A percentile compares a stretch with the other conserved stretches of the same genome.
Evolutionary conservation across 2,797 vertebrate genomes (phyloP).

Genomic region (Eptatretus atami): DNA sequence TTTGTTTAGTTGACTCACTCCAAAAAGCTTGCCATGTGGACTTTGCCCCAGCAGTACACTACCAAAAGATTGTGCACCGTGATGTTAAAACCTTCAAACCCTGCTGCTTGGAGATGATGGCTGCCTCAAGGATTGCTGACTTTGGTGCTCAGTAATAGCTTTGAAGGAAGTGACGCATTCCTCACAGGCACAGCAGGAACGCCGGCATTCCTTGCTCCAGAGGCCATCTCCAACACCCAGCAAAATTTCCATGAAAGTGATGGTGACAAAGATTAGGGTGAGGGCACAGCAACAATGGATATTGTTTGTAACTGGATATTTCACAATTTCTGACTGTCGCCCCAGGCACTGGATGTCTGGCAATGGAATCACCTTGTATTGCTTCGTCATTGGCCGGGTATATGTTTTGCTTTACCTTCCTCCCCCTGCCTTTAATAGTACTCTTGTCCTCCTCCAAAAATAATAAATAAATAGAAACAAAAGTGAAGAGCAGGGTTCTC

Average conservation of each 20-base stretch:
- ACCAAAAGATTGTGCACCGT: constrained; percentile 76
- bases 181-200: constrained; percentile 73
- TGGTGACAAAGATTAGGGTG: constrained; percentile 7
- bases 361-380: constrained; percentile 85
- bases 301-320: no score
- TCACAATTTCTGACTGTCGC: background rate
- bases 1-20: no score
- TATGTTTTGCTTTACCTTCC: constrained; percentile 12
- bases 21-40: no score
- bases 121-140: constrained; percentile 71
- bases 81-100: constrained; percentile 94
- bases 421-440: no score
- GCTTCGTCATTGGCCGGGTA: constrained; percentile 75
- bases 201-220: constrained; percentile 83
- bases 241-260: constrained; percentile 84
- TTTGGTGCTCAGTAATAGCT: constrained; percentile 95
- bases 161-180: constrained; percentile 64
- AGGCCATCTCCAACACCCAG: constrained; percentile 47
- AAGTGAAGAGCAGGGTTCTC: no score
- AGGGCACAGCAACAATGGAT: no score
- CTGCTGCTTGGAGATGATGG: constrained; percentile 65
- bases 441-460: no score
- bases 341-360: constrained; percentile 83
- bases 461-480: no score
- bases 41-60: constrained; percentile 36